These are phyloP conservation scores for Blennius ocellaris DNA, from an alignment of 2,113 vertebrate species.

Conservation along the genomic window DNA sequence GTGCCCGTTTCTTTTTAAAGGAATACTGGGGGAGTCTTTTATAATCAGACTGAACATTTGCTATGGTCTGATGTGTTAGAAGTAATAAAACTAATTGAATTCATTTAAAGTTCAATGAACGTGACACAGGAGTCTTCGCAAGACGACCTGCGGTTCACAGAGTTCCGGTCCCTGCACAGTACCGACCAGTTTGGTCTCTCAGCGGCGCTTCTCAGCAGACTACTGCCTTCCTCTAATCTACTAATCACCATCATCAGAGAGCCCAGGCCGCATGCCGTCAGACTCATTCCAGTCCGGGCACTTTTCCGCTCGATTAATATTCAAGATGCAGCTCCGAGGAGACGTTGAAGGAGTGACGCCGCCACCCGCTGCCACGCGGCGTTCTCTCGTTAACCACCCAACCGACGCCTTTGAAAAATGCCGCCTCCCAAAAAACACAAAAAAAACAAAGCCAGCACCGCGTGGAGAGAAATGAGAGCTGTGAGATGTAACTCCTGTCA, in stretches of 20 bases:
- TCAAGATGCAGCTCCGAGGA: slow-evolving; percentile 36
- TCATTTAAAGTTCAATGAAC: background rate
- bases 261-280: slow-evolving; percentile 24
- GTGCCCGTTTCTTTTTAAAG: too few relatives aligned
- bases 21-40: too few relatives aligned
- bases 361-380: background rate
- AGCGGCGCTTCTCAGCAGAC: slow-evolving; percentile 16
- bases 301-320: slow-evolving; percentile 66
- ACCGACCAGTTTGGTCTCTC: slow-evolving; percentile 2
- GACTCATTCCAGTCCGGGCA: slow-evolving; percentile 51
- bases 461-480: background rate
- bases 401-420: too few relatives aligned
- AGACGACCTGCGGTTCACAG: background rate
- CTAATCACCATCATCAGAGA: slow-evolving; percentile 55
- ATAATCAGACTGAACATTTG: too few relatives aligned
- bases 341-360: slow-evolving; percentile 25
- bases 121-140: background rate
- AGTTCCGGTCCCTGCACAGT: too few relatives aligned
- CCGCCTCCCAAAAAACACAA: too few relatives aligned
- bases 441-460: too few relatives aligned
- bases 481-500: slow-evolving; percentile 24
- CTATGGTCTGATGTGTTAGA: background rate
- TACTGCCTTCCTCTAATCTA: slow-evolving; percentile 21
- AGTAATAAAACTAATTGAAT: background rate
- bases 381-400: too few relatives aligned